Evolutionary conservation across 2,888 invertebrate genomes (phyloP), one percentile per base, ranked within the genome.

Genomic region (Eueremaeus valkanovi): DNA sequence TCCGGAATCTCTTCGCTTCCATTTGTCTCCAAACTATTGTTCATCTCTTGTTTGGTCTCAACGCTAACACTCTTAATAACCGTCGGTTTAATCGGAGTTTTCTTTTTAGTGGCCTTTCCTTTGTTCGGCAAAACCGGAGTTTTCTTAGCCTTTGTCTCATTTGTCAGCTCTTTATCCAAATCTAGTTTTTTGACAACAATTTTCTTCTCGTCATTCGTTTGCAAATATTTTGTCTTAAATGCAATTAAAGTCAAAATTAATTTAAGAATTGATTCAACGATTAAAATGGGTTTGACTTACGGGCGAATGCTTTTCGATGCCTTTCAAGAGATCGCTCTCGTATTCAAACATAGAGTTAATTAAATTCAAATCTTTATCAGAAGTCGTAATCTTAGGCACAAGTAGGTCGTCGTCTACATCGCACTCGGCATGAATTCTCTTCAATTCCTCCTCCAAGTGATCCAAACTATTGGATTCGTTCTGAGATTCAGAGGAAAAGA

Each of bases 281-380:
- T 36, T 8, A 11, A 11, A 11, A 36, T 8, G 36, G 36, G 11
- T 11, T 8, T 36, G 6, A 36, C 36, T 36, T 58, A 58, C 58
- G n/a, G 58, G 58, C 29, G 58, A 58, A 29, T 27, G 27, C 58
- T 29, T 66, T 66, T 33, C 66, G n/a, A 66, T 66, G 33, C 36
- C 66, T 9, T 66, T 33, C 33, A 66, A 36, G 8, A 66, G 36
- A 21, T 36, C 66, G n/a, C 16, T 36, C 21, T 66, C 66, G 21
- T n/a, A 66, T 6, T 66, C 66, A 36, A 66, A n/a, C n/a, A 33
- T 18, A 16, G 66, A 16, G 33, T 36, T 18, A 21, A 58, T 29
- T 2, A 58, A 58, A 1, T 58, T 58, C 29, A 11, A 24, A n/a
- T 55, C 55, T 9, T 55, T 24, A 11, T 58, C 61, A 1, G 61